Evolutionary conservation across 1,140 invertebrate species (phyloP).

Genomic region (Cherax destructor): DNA sequence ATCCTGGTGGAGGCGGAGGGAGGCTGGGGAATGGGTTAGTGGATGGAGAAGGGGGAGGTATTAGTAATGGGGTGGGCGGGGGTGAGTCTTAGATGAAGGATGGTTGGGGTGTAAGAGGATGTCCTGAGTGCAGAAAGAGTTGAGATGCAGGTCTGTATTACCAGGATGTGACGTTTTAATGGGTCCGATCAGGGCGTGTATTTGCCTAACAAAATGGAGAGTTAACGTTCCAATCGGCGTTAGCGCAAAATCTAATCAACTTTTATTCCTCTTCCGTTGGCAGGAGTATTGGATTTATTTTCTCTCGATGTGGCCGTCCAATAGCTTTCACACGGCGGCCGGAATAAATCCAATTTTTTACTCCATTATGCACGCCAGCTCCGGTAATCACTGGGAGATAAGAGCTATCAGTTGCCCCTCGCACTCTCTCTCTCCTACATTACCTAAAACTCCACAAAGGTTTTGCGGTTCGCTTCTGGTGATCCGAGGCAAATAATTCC

Average conservation of each 20-base stretch:
- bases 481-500: not conserved
- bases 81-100: not conserved
- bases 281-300: slow-evolving; percentile 44
- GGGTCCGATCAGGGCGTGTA: slow-evolving; percentile 22
- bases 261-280: slow-evolving; percentile 38
- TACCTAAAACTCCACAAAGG: slow-evolving; percentile 18
- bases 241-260: slow-evolving; percentile 34
- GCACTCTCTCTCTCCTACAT: slow-evolving; percentile 26
- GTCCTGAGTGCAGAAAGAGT: not conserved
- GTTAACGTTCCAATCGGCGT: slow-evolving; percentile 13
- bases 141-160: slow-evolving; percentile 25
- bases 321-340: slow-evolving; percentile 43
- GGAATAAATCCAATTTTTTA: slow-evolving; percentile 42
- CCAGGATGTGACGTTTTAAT: slow-evolving; percentile 31
- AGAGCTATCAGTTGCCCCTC: slow-evolving; percentile 15
- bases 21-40: not conserved
- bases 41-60: not conserved
- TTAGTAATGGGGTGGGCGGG: not conserved
- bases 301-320: slow-evolving; percentile 24
- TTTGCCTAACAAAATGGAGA: slow-evolving; percentile 34
- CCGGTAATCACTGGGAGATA: slow-evolving; percentile 31
- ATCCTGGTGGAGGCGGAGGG: not conserved
- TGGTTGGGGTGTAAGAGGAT: not conserved
- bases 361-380: slow-evolving; percentile 41
- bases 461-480: not conserved